Evolutionary conservation across 2,113 vertebrate genomes (phyloP).

Genomic region (human (Homo sapiens)): GRCh38 chr2:8484501-8485000

Average conservation of each 20-base stretch:
- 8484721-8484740: not conserved
- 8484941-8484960: not conserved
- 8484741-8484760: not conserved
- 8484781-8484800: accelerated
- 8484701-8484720: not conserved
- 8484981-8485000: not conserved
- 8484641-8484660: not conserved
- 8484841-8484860: not conserved
- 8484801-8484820: accelerated
- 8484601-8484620: not conserved
- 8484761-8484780: not conserved
- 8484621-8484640: not conserved
- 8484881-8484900: accelerated
- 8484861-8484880: no score
- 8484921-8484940: not conserved
- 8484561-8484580: not conserved
- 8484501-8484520: not conserved
- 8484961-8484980: not conserved
- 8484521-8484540: not conserved
- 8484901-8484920: no score
- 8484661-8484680: not conserved
- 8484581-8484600: not conserved
- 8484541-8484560: not conserved
- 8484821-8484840: not conserved
- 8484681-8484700: not conserved